These are phyloP conservation scores for Amniataba percoides DNA, from an alignment of 2,797 vertebrate species.

Conservation along the genomic window DNA sequence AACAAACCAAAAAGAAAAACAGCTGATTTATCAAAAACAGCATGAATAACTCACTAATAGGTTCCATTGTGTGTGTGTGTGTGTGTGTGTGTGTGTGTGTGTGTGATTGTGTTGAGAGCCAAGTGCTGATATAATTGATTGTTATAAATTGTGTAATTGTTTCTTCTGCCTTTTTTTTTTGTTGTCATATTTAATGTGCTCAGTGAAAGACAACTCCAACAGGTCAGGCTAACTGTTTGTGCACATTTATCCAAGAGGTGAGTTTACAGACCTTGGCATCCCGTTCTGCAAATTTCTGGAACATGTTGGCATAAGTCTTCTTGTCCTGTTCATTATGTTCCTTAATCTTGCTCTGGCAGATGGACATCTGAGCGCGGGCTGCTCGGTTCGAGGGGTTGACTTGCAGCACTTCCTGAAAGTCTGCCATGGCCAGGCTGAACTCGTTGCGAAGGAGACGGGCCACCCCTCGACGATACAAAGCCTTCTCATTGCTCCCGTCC, in stretches of 20 bases:
- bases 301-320: slow-evolving; percentile 96
- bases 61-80: neutral
- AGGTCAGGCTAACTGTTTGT: neutral
- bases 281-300: slow-evolving; percentile 94
- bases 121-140: neutral
- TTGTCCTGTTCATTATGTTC: slow-evolving; percentile 94
- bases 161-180: neutral
- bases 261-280: slow-evolving; percentile 90
- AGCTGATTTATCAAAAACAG: neutral
- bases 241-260: slow-evolving; percentile 33
- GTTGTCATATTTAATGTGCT: neutral
- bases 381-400: slow-evolving; percentile 94
- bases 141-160: neutral
- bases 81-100: slow-evolving; percentile 7
- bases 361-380: slow-evolving; percentile 88
- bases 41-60: neutral
- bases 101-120: neutral
- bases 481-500: slow-evolving; percentile 94
- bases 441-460: slow-evolving; percentile 93
- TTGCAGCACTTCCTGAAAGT: slow-evolving; percentile 93
- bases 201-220: neutral
- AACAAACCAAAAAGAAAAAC: slow-evolving; percentile 3
- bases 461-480: slow-evolving; percentile 92
- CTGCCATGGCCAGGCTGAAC: slow-evolving; percentile 90
- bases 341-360: slow-evolving; percentile 92